Evolutionary conservation across 2,888 invertebrate species (phyloP).

Genomic region (Ashinkailepas kermadecensis): DNA sequence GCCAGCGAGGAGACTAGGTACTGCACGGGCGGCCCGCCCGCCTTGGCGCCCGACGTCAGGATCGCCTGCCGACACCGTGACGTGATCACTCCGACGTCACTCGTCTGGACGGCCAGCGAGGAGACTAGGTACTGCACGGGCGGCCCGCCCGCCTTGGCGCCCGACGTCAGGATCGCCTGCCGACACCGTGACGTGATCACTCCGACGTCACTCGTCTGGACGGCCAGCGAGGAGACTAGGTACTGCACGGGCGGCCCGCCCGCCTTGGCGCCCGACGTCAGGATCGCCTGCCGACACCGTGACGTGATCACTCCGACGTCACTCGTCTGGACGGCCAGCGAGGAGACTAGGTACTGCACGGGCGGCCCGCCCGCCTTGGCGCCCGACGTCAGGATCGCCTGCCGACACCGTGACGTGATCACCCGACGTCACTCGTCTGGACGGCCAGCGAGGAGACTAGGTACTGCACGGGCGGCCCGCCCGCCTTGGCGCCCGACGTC

Average conservation of each 20-base stretch:
- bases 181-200: too few species aligned
- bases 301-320: too few species aligned
- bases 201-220: too few species aligned
- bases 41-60: background rate
- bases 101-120: slow-evolving; percentile 25
- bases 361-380: too few species aligned
- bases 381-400: background rate
- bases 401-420: too few species aligned
- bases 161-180: background rate
- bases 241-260: too few species aligned
- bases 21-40: slow-evolving; percentile 28
- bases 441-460: slow-evolving; percentile 14
- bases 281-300: background rate
- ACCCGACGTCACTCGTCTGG: too few species aligned
- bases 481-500: background rate
- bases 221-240: slow-evolving; percentile 10
- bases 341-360: too few species aligned
- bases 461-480: too few species aligned
- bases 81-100: too few species aligned
- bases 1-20: slow-evolving; percentile 33
- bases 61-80: background rate
- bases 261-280: background rate
- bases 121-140: too few species aligned
- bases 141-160: too few species aligned
- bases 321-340: slow-evolving; percentile 25